A percentile compares a stretch with the other conserved stretches of the same genome.
Evolutionary conservation across 2,113 vertebrate species (phyloP).

Genomic region (Chelonoidis abingdonii): DNA sequence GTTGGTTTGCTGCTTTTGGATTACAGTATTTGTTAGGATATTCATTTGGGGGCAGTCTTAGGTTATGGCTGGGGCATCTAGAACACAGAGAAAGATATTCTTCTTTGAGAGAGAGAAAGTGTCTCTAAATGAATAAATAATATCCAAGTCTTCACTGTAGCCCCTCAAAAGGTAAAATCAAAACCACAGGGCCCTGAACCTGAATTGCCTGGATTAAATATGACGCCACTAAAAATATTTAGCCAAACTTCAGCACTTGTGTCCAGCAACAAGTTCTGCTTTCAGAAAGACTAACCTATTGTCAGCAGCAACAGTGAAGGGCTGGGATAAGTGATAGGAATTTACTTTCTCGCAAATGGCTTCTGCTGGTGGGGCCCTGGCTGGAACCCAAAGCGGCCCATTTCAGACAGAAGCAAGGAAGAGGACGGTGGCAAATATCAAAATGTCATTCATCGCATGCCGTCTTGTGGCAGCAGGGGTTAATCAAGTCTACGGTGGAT

Average conservation of each 20-base stretch:
- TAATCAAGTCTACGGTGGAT: neutral
- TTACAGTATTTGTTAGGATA: neutral
- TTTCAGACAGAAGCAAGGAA: neutral
- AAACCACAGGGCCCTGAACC: accelerated
- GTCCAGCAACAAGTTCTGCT: accelerated
- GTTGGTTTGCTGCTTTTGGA: accelerated
- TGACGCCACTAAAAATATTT: neutral
- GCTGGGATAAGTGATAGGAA: neutral
- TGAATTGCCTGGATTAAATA: neutral
- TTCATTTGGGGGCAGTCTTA: neutral
- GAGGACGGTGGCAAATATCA: neutral
- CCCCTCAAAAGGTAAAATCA: neutral
- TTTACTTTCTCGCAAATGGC: neutral
- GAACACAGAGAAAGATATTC: neutral
- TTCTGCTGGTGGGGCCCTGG: neutral
- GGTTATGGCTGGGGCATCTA: neutral
- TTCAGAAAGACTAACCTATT: neutral
- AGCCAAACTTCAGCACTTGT: neutral
- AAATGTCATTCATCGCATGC: neutral
- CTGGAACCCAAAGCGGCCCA: neutral
- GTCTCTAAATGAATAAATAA: neutral
- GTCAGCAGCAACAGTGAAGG: neutral
- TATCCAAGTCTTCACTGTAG: neutral
- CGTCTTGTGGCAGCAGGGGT: neutral
- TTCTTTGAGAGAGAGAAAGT: neutral